Conservation (phyloP, 2,113 vertebrate genomes). For the Castor canadensis region DNA sequence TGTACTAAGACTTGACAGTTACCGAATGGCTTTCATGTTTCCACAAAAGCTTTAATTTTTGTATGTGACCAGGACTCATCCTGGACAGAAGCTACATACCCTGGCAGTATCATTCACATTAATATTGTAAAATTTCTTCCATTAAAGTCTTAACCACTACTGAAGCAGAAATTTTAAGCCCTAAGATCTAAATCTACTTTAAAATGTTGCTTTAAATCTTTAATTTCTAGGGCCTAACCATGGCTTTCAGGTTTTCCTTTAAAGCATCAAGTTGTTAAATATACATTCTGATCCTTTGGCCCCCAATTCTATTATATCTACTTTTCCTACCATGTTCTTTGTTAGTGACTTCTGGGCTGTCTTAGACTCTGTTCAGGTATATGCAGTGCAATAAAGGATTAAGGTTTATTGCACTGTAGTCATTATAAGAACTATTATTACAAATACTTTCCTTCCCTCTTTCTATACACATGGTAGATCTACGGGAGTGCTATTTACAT, state of each 20-base stretch:
- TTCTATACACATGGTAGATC: background rate
- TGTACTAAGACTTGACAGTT: background rate
- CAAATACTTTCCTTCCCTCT: background rate
- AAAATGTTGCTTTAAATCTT: conserved; percentile 68
- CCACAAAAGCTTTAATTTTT: background rate
- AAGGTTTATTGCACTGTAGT: background rate
- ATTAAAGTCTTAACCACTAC: conserved; percentile 59
- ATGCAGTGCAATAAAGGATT: background rate
- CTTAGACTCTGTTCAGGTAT: background rate
- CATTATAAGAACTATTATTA: background rate
- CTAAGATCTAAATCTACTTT: conserved; percentile 44
- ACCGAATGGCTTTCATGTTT: conserved; percentile 25
- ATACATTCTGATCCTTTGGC: background rate
- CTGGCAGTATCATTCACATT: conserved; percentile 49
- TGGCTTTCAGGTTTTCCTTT: conserved; percentile 41
- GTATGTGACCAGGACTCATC: background rate
- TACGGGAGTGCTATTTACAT: no score
- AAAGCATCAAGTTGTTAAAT: conserved; percentile 48
- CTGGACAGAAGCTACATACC: background rate
- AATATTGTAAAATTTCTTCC: conserved; percentile 67
- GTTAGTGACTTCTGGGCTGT: background rate
- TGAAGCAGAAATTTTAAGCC: conserved; percentile 59
- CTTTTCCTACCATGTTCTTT: background rate
- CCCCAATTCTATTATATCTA: background rate
- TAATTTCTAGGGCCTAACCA: conserved; percentile 47